A percentile compares a stretch with the other conserved stretches of the same genome.
Conservation (phyloP, 1,140 invertebrate genomes). For the Melipona quadrifasciata region DNA sequence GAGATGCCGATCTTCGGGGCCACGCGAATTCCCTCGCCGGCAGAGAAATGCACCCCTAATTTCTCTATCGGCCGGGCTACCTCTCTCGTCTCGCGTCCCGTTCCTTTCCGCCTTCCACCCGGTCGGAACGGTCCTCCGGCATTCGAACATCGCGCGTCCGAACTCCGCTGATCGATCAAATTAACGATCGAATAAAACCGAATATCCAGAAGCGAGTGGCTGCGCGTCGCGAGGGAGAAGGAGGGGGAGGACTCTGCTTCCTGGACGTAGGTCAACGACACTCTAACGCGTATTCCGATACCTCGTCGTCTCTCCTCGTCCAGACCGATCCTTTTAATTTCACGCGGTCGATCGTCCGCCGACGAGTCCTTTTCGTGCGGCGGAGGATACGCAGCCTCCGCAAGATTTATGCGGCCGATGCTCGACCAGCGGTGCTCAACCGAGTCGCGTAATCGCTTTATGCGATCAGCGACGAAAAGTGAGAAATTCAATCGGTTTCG, state of each 20-base stretch:
- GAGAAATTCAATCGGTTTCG: neutral
- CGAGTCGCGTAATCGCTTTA: neutral
- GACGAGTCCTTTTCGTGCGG: conserved; percentile 61
- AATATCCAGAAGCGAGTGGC: neutral
- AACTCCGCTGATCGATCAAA: conserved; percentile 40
- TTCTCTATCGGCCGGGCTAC: conserved; percentile 29
- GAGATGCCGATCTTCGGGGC: conserved; percentile 53
- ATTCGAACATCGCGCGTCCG: conserved; percentile 36
- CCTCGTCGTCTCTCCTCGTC: conserved; percentile 3
- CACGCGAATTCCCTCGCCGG: conserved; percentile 27
- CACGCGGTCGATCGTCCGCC: conserved; percentile 54
- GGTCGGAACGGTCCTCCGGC: conserved; percentile 32
- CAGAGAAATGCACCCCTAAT: conserved; percentile 43
- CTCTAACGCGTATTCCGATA: conserved; percentile 51
- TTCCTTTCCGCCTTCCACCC: too few relatives aligned
- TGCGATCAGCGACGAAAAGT: neutral
- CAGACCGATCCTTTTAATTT: conserved; percentile 62
- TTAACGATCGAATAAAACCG: conserved; percentile 46
- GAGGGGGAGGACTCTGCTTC: conserved; percentile 18
- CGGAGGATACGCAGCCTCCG: conserved; percentile 49
- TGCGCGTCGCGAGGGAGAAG: neutral
- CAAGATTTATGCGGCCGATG: conserved; percentile 66
- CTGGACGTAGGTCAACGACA: conserved; percentile 59
- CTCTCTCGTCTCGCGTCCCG: neutral
- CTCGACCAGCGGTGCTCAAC: conserved; percentile 59